Percentiles rank a stretch among this genome's conserved stretches.
These are phyloP conservation scores for Rallus crepitans DNA, from an alignment of 2,797 vertebrate genomes.

Conservation along the genomic window DNA sequence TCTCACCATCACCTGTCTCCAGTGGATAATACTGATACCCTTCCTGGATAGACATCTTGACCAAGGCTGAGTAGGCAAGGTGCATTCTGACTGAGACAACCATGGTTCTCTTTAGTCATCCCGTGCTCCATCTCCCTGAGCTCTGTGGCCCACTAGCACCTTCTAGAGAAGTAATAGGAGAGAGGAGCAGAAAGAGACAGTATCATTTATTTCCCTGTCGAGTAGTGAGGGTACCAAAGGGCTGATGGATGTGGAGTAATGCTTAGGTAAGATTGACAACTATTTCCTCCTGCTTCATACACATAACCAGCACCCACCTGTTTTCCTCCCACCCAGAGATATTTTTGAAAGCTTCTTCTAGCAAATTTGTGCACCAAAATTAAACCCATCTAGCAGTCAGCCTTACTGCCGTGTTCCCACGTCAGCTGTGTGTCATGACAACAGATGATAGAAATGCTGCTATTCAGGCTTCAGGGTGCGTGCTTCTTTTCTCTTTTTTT, in stretches of 20 bases:
- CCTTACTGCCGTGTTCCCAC: slow-evolving; percentile 78
- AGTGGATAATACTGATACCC: rapidly evolving
- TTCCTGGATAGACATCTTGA: not conserved
- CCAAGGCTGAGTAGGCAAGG: rapidly evolving
- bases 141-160: not conserved
- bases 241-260: slow-evolving; percentile 55
- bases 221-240: slow-evolving; percentile 26
- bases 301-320: slow-evolving; percentile 56
- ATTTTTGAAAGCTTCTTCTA: slow-evolving; percentile 77
- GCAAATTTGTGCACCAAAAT: slow-evolving; percentile 83
- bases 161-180: not conserved
- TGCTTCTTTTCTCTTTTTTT: slow-evolving; percentile 42
- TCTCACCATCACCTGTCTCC: not conserved
- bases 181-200: not conserved
- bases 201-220: not conserved
- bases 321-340: slow-evolving; percentile 58
- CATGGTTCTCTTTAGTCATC: not conserved
- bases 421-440: slow-evolving; percentile 85
- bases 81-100: not conserved
- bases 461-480: slow-evolving; percentile 76
- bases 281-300: slow-evolving; percentile 70
- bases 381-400: slow-evolving; percentile 83
- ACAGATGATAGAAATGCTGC: slow-evolving; percentile 81
- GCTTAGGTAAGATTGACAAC: slow-evolving; percentile 69
- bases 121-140: not conserved